Evolutionary conservation across 2,797 vertebrate species (phyloP).

Genomic region (Protosalanx chinensis): DNA sequence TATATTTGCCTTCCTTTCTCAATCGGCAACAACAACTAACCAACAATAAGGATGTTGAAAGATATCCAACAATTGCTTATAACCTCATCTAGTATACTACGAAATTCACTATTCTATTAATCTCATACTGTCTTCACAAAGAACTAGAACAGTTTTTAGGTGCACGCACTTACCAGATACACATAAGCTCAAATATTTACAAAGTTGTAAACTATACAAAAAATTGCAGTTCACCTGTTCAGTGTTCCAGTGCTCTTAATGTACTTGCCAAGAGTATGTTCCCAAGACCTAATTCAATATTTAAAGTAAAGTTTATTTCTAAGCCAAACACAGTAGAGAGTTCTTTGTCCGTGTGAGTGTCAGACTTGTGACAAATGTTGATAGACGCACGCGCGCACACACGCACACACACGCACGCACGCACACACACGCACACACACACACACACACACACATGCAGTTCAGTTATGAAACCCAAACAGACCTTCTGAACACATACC

Average conservation of each 20-base stretch:
- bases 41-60: too few relatives aligned
- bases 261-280: constrained; percentile 29
- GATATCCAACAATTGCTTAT: too few relatives aligned
- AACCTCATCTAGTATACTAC: too few relatives aligned
- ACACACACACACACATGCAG: not conserved
- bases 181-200: constrained; percentile 7
- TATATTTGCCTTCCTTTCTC: too few relatives aligned
- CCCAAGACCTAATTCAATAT: constrained; percentile 19
- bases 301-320: constrained; percentile 31
- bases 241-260: constrained; percentile 29
- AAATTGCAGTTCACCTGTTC: constrained; percentile 15
- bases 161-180: constrained; percentile 9
- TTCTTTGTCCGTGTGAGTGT: not conserved
- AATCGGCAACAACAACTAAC: too few relatives aligned
- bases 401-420: not conserved
- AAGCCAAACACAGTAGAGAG: constrained; percentile 34
- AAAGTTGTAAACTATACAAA: constrained; percentile 28
- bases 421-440: not conserved
- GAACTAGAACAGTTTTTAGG: not conserved
- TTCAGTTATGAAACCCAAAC: constrained; percentile 10
- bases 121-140: constrained; percentile 10
- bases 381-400: not conserved
- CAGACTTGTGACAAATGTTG: constrained; percentile 17
- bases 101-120: too few relatives aligned
- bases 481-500: constrained; percentile 4